Evolutionary conservation across 2,888 invertebrate species (phyloP), one percentile per base, ranked within the genome.

Genomic region (Cepaea hortensis): DNA sequence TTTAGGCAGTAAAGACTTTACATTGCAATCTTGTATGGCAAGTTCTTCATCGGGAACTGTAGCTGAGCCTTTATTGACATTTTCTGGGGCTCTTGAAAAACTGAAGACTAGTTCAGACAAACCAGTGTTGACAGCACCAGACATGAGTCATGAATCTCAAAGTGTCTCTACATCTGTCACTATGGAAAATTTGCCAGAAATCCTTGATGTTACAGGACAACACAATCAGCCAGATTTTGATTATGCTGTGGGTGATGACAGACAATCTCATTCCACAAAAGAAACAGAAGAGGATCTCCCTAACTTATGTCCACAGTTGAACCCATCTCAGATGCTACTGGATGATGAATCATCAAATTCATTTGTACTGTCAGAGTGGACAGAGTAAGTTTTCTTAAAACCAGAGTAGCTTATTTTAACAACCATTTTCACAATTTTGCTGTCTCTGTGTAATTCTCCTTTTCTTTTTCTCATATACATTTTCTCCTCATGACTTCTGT

Each of bases 31-130:
- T n/a, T 11, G 46, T 23, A 48, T 79, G 20, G 50, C 13, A n/a
- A 48, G 20, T 35, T 50, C 72, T 72, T 4, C 23, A 15, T 46
- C 68, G 20, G 55, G 23, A 46, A 50, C 35, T 55, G 13, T 46
- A 50, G 2, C 76, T 65, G 76, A 65, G n/a, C 62, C 68, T 11
- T 50, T 75, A 61, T 35, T 84, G 3, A 77, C 85, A 23, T 85
- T 85, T 79, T 85, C 85, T 79, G 85, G 85, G 15, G 85, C 79
- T 13, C 48, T 85, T 46, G 61, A 75, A 20, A 72, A 81, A 50
- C 48, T 81, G 23, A 61, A 2, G 7, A 18, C 81, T n/a, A 50
- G 48, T 81, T 81, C 81, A 70, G 70, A 81, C 18, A 48, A 48
- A 23, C 50, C 70, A 20, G 15, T 48, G 68, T 11, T 70, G 20